Percentiles rank a stretch among this genome's conserved stretches.
phyloP scores from a whole-genome alignment of 2,797 vertebrate genomes.

The Micropoecilia bifurca region DNA sequence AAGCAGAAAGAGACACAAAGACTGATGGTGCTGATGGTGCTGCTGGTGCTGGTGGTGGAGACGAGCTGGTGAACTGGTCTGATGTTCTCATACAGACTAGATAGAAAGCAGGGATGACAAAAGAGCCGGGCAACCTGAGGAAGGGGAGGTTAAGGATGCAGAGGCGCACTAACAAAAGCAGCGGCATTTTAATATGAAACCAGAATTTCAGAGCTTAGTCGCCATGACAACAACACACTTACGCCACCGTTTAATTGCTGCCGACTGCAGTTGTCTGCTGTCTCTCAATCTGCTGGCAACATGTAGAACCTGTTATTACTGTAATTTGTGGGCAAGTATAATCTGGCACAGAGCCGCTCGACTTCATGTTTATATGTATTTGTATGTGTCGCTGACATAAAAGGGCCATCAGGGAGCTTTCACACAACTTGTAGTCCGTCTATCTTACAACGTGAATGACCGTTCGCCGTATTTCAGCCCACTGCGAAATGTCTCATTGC shows the following conservation, averaged over 20 bases:
- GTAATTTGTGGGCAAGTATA: constrained; percentile 56
- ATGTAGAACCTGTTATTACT: constrained; percentile 67
- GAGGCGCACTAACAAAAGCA: constrained; percentile 63
- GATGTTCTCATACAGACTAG: constrained; percentile 11
- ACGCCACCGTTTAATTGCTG: constrained; percentile 74
- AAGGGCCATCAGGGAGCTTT: too few species aligned
- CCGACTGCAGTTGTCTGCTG: constrained; percentile 72
- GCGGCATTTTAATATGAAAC: constrained; percentile 65
- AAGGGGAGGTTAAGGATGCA: constrained; percentile 48
- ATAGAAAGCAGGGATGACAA: constrained; percentile 14
- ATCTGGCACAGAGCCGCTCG: constrained; percentile 43
- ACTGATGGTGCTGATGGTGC: constrained; percentile 12
- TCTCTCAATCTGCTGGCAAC: constrained; percentile 62
- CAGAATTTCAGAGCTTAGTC: constrained; percentile 77
- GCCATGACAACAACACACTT: constrained; percentile 81
- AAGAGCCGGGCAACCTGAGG: constrained; percentile 25
- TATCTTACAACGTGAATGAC: not conserved
- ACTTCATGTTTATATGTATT: not conserved
- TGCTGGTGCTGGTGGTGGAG: constrained; percentile 14
- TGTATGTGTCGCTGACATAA: not conserved
- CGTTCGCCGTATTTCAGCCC: too few species aligned
- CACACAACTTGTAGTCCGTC: not conserved
- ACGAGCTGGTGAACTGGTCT: constrained; percentile 25
- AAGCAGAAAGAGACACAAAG: constrained; percentile 43
- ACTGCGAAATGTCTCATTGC: not conserved